phyloP scores from a whole-genome alignment of 2,797 vertebrate genomes.

The Molothrus aeneus region DNA sequence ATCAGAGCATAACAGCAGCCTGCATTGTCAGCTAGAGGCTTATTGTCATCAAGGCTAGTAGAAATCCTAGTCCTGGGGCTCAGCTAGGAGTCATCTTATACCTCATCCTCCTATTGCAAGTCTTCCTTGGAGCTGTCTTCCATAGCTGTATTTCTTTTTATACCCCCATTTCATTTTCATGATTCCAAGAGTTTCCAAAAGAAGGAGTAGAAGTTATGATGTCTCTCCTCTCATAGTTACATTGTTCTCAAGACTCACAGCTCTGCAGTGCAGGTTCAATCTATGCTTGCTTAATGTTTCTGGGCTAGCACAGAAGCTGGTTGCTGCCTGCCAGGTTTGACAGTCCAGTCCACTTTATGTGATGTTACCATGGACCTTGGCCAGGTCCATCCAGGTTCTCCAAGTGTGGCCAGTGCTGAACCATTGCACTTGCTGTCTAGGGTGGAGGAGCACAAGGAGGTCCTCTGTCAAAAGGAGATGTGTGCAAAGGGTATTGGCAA shows the following conservation, averaged over 20 bases:
- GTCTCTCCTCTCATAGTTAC: accelerated
- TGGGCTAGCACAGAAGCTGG: not conserved
- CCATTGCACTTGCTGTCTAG: not conserved
- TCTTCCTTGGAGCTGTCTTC: not conserved
- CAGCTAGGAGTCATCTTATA: not conserved
- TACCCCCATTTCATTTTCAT: not conserved
- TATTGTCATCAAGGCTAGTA: not conserved
- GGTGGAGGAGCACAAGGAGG: not conserved
- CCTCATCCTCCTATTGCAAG: not conserved
- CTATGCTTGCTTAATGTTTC: not conserved
- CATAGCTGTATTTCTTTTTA: not conserved
- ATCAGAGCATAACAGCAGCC: not conserved
- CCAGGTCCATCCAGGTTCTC: not conserved
- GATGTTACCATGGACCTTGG: not conserved
- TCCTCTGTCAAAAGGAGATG: not conserved
- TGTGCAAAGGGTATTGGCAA: not conserved
- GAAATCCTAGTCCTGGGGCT: not conserved
- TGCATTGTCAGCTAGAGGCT: not conserved
- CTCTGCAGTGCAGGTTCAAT: not conserved
- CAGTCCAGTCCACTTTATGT: not conserved
- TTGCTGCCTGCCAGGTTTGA: not conserved
- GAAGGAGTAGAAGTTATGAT: not conserved
- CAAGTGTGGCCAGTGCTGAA: not conserved
- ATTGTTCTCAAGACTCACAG: not conserved
- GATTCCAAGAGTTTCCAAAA: not conserved